Evolutionary conservation across 2,113 vertebrate species (phyloP), one percentile per base, ranked within the genome.

Genomic region (Toxotes chatareus): DNA sequence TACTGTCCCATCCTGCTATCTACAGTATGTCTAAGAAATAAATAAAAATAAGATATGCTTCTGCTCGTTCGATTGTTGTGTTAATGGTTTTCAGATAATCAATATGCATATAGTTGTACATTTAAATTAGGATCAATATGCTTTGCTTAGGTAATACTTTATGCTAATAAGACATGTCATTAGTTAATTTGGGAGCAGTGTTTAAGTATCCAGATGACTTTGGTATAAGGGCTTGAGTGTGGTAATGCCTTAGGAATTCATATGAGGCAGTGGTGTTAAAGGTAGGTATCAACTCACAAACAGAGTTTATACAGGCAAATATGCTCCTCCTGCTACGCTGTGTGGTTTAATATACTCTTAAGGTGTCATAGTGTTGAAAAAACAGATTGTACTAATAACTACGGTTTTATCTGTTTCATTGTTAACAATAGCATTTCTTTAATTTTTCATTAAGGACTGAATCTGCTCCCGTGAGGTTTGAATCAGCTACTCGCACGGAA

Each of bases 41-140:
- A 91, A 89, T 89, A 88, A 89, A 78, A 84, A 76, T 86, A 82
- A 88, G 83, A 85, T 89, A 85, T 88, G 86, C 79, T 81, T 69
- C 31, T 1, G 47, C 67, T 57, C 63, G 21, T 64, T 91, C 72
- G 85, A 42, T 82, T 21, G 23, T 47, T 47, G 40, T 68, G 83
- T 88, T 91, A 91, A 93, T 91, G 89, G 87, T 88, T 89, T 92
- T 91, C 87, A 90, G 86, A 92, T 93, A 92, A 94, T 94, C 93
- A 90, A 92, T 94, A 87, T 82, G 89, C 80, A 87, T 88, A 90
- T 88, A 76, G 80, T 84, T 93, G 86, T 93, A 88, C 79, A 93
- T 92, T 92, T 91, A 92, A 92, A 90, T 93, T 71, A 90, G 56
- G 80, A 92, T 92, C 87, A 89, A 91, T 93, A 88, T 34, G 59